Evolutionary conservation across 2,888 invertebrate species (phyloP).

Genomic region (Mythimna pallens): DNA sequence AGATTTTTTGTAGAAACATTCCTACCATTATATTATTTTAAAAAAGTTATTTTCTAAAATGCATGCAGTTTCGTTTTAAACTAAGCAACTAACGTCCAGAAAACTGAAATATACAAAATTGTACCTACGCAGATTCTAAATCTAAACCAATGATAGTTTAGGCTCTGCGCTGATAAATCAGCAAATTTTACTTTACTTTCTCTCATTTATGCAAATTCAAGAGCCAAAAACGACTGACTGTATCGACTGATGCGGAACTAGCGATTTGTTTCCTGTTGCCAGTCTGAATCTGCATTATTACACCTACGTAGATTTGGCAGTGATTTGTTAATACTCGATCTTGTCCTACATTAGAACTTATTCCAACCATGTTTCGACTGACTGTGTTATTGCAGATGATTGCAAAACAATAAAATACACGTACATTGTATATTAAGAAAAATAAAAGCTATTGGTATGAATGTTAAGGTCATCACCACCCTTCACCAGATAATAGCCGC

Average conservation of each 20-base stretch:
- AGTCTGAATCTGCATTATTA: conserved; percentile 25
- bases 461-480: conserved; percentile 28
- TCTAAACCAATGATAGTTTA: too few relatives aligned
- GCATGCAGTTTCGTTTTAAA: too few relatives aligned
- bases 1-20: too few relatives aligned
- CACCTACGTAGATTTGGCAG: conserved; percentile 25
- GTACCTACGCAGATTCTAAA: too few relatives aligned
- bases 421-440: not conserved
- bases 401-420: conserved; percentile 18
- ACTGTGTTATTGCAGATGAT: conserved; percentile 20
- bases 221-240: conserved; percentile 7
- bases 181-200: not conserved
- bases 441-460: conserved; percentile 19
- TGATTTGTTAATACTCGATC: conserved; percentile 45
- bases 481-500: conserved; percentile 42
- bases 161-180: not conserved
- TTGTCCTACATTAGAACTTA: conserved; percentile 40
- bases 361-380: conserved; percentile 7
- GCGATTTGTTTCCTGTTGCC: conserved; percentile 26
- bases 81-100: too few relatives aligned
- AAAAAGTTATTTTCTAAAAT: too few relatives aligned
- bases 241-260: conserved; percentile 26
- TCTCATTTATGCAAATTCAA: not conserved
- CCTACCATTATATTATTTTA: too few relatives aligned
- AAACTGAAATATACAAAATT: too few relatives aligned